Conservation (phyloP, 2,888 invertebrate species). For the Rhaphigaster nebulosa region DNA sequence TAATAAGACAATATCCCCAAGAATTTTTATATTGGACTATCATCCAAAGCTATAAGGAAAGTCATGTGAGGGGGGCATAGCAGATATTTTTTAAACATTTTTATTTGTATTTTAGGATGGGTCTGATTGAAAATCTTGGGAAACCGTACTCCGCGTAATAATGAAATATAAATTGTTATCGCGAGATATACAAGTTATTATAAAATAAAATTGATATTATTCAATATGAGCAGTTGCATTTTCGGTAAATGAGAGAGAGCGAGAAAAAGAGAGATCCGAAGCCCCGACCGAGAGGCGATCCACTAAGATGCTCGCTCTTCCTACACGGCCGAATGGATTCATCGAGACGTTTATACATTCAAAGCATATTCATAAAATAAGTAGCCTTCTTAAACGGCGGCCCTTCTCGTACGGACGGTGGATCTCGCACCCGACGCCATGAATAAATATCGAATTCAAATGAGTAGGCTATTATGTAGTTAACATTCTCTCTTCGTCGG, state of each 20-base stretch:
- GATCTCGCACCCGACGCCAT: constrained; percentile 11
- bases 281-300: background rate
- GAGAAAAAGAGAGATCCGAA: background rate
- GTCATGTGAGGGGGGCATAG: no score
- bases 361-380: constrained; percentile 40
- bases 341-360: constrained; percentile 19
- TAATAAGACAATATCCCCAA: no score
- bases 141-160: no score
- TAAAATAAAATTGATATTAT: no score
- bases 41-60: no score
- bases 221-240: no score
- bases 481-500: background rate
- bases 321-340: background rate
- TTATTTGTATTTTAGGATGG: no score
- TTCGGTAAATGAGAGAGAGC: background rate
- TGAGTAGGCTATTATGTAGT: constrained; percentile 25
- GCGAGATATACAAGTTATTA: no score
- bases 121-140: no score
- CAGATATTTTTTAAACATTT: no score
- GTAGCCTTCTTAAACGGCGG: constrained; percentile 1
- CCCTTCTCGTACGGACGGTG: background rate
- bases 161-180: no score
- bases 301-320: background rate
- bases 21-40: no score
- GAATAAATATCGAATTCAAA: constrained; percentile 50